Base-by-base conservation (phyloP, 2,888 invertebrate species). In the Tolmerus cingulatus region DNA sequence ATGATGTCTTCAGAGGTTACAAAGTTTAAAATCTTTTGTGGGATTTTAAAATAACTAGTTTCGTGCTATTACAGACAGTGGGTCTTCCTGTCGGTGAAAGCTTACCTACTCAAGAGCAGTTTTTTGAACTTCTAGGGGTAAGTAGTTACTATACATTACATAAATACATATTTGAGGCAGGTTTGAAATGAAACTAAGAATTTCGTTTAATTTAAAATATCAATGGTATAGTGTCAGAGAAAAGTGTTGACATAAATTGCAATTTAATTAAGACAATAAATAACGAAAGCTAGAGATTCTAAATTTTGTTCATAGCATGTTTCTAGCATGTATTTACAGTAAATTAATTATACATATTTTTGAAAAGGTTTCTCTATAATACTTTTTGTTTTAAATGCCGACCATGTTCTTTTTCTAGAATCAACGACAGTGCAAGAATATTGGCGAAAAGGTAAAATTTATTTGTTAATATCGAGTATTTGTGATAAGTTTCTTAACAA, bases 361-460 rank as follows among this genome's bases (percentile, higher is more conserved):
- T 37, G 30, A 43, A 43, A 12, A 43, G 1, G 43, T 5, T 46
- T 43, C 43, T 12, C 3, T 12, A 12, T 43, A 1, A 43, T 0
- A 37, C 5, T 16, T 76, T 16, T 0, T 1, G 27, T 30, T 16
- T 23, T 55, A 19, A 81, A 34, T 81, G 43, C 2, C 8, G 43
- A 12, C 2, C 43, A 12, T 16, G 7, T 19, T 23, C 7, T 43
- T 30, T 40, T 51, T 14, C 16, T 9, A 82, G 66, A 30, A 8
- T 2, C 30, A 30, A 23, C 51, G 34, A 37, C 27, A 55, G 2
- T 82, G 82, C 19, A 51, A 46, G 12, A 37, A 55, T 14, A 5
- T 82, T 16, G 82, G 82, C 1, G 66, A 82, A 82, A 27, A 82
- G 23, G 82, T 82, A 57, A 82, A 57, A 66, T 66, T 66, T 82